Evolutionary conservation across 1,140 invertebrate genomes (phyloP), one percentile per base, ranked within the genome.

Genomic region (Eueides isabella): DNA sequence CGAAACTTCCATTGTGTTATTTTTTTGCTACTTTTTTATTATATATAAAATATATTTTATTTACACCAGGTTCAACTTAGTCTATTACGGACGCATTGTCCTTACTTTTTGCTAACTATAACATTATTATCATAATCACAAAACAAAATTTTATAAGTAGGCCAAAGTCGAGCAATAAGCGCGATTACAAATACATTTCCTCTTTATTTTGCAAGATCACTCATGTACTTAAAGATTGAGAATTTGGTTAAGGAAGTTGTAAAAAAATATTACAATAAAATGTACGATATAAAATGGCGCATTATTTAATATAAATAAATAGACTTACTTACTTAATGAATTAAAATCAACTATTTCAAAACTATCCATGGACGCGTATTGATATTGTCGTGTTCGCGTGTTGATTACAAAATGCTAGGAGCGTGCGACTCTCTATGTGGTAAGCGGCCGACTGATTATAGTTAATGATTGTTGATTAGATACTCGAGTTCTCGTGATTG

Each of bases 261-360:
- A 26, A 55, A 55, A 38, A 55, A 11, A 0, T 55, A 4, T 55
- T 4, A 55, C 23, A 26, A 7, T 55, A 55, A 55, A 26, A 9
- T 12, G 19, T 26, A 12, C 9, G 23, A 23, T 55, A 55, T 55
- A 55, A 26, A 55, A 55, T 55, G 26, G 2, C 0, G 48, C 30
- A 44, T 19, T 16, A 19, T 66, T 68, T 31, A 26, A 12, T 48
- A 26, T 55, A 61, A 64, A 70, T 26, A 63, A 63, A 48, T 67
- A 35, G 66, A 90, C 91, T 91, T 80, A 92, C 91, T 91, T 80
- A 92, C 91, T 86, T 75, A 92, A 77, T 62, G 85, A 83, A 71
- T 48, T 83, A 61, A 91, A 92, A 30, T 90, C 86, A 9, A 91
- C 82, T 33, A 92, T 80, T 84, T 91, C 68, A 65, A 80, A 89